These are phyloP conservation scores for Philypnodon macrostomus DNA, from an alignment of 2,797 vertebrate genomes.

Conservation along the genomic window DNA sequence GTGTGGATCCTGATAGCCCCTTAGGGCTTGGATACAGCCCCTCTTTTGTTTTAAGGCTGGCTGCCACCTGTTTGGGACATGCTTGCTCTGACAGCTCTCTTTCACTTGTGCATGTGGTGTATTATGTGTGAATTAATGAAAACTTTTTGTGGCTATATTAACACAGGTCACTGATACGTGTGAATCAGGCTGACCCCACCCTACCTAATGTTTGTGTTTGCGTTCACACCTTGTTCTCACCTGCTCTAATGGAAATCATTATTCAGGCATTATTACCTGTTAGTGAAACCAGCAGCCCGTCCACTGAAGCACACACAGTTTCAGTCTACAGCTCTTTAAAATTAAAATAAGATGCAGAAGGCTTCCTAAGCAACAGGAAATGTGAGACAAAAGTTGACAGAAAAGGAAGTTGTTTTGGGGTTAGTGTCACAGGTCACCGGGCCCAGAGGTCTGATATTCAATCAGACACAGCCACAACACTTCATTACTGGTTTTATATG, in stretches of 20 bases:
- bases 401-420: slow-evolving; percentile 38
- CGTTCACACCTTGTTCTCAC: slow-evolving; percentile 4
- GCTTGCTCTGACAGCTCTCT: slow-evolving; percentile 44
- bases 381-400: slow-evolving; percentile 2
- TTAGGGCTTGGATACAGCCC: slow-evolving; percentile 51
- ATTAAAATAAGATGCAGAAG: slow-evolving; percentile 10
- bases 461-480: neutral
- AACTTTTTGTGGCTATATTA: slow-evolving; percentile 8
- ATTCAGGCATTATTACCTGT: slow-evolving; percentile 10
- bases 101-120: slow-evolving; percentile 8
- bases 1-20: slow-evolving; percentile 50
- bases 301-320: slow-evolving; percentile 21
- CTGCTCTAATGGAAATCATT: slow-evolving; percentile 2
- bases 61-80: slow-evolving; percentile 60
- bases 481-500: too few species aligned
- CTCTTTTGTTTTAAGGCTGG: slow-evolving; percentile 51
- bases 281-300: slow-evolving; percentile 49
- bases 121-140: slow-evolving; percentile 20
- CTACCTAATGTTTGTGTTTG: slow-evolving; percentile 25
- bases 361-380: slow-evolving; percentile 28
- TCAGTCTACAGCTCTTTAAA: slow-evolving; percentile 18
- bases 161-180: slow-evolving; percentile 19
- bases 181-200: slow-evolving; percentile 17
- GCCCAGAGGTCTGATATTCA: neutral
- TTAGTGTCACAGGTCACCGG: slow-evolving; percentile 15